A percentile compares a stretch with the other conserved stretches of the same genome.
These are phyloP conservation scores for Dinocampus coccinellae DNA, from an alignment of 2,888 invertebrate species.

Conservation along the genomic window DNA sequence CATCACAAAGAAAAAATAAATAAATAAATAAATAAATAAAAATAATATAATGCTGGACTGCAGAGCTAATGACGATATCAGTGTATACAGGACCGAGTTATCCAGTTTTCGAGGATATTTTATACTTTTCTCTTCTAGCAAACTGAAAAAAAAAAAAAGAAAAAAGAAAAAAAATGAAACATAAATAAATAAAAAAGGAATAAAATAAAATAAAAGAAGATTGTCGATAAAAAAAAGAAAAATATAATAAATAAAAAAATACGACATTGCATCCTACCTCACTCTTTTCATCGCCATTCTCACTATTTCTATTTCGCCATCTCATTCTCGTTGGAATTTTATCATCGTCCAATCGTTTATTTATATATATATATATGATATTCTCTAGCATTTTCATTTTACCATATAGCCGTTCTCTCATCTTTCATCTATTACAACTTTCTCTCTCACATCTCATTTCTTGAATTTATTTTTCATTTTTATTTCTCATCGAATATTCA, in stretches of 20 bases:
- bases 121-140: neutral
- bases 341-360: conserved; percentile 21
- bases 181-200: too few species aligned
- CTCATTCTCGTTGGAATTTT: conserved; percentile 35
- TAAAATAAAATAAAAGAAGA: too few species aligned
- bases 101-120: neutral
- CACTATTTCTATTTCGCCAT: conserved; percentile 19
- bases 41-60: neutral
- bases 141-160: neutral
- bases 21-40: too few species aligned
- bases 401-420: neutral
- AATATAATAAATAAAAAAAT: neutral
- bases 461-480: neutral
- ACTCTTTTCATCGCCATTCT: conserved; percentile 2
- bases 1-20: neutral
- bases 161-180: too few species aligned
- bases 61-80: neutral
- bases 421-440: neutral
- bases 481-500: neutral
- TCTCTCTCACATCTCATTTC: neutral
- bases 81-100: neutral
- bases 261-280: conserved; percentile 7
- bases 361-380: neutral
- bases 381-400: conserved; percentile 5
- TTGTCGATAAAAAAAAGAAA: neutral